Evolutionary conservation across 2,888 invertebrate species (phyloP), one percentile per base, ranked within the genome.

Genomic region (Coenonympha arcania): DNA sequence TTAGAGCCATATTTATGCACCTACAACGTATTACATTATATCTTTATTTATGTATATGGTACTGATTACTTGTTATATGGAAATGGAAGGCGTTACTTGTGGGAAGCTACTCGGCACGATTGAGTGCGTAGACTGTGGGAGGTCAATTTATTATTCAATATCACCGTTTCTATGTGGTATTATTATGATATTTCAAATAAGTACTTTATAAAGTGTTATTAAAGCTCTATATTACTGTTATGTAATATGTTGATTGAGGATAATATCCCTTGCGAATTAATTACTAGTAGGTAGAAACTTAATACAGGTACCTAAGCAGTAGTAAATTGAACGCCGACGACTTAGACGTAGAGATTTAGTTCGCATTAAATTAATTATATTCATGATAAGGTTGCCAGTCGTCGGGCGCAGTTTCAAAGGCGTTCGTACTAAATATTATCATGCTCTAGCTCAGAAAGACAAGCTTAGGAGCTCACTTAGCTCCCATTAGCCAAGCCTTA

Each of bases 401-500:
- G 24, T 11, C 19, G 18, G 28, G 16, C 18, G 19, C 18, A 4
- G 41, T 37, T 43, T 46, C 45, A 50, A 56, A 48, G 36, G 42
- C 40, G 34, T 39, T 24, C 34, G 39, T 54, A 51, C 49, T 49
- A 44, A 57, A 51, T 58, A 22, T 44, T n/a, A 55, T 51, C 50
- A 28, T 46, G 45, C 66, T 71, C 71, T 73, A 66, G 65, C 71
- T 65, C 64, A 59, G 62, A 69, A 72, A 72, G 74, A 75, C 76
- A 67, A 70, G 70, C 72, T 73, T 67, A 67, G 67, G 64, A 72
- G 73, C 71, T 74, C 74, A 76, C 77, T 79, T 77, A 79, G 76
- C 67, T 66, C 67, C 66, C 75, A 79, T 81, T 81, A 79, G 77
- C 74, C 68, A 63, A 66, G 76, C 76, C 79, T 74, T 68, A 74